phyloP scores from a whole-genome alignment of 2,113 vertebrate genomes.

The Tursiops truncatus region DNA sequence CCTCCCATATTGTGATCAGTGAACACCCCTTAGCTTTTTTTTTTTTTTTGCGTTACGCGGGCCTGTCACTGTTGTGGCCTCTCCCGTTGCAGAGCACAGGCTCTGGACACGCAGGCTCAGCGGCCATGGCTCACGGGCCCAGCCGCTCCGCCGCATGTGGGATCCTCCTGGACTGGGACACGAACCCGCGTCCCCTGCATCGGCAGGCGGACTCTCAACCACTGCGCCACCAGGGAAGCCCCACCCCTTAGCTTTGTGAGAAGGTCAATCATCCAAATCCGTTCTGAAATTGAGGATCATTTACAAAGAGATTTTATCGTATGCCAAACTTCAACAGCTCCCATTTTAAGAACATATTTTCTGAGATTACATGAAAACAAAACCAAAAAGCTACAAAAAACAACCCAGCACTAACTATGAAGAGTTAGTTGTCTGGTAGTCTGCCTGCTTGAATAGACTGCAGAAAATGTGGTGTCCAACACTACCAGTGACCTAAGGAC shows the following conservation, averaged over 20 bases:
- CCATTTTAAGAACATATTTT: not conserved
- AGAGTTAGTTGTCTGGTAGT: not conserved
- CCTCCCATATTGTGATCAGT: not conserved
- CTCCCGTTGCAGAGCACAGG: too few relatives aligned
- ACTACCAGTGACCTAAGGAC: not conserved
- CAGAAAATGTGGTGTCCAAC: too few relatives aligned
- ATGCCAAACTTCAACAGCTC: not conserved
- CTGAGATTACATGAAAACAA: not conserved
- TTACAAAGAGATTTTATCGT: not conserved
- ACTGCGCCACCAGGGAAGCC: too few relatives aligned
- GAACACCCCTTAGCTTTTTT: not conserved
- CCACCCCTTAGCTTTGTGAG: not conserved
- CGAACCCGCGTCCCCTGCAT: too few relatives aligned
- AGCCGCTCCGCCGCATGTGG: too few relatives aligned
- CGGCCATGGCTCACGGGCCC: too few relatives aligned
- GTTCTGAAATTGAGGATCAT: not conserved
- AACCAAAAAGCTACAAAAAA: not conserved
- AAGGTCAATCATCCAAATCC: not conserved
- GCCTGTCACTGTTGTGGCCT: too few relatives aligned
- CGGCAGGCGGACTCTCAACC: too few relatives aligned
- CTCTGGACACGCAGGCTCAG: too few relatives aligned
- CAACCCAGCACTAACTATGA: not conserved
- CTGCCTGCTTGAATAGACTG: not conserved
- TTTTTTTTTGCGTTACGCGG: too few relatives aligned
- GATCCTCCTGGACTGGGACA: too few relatives aligned